These are phyloP conservation scores for Octomys mimax DNA, from an alignment of 2,797 vertebrate genomes.

Conservation along the genomic window DNA sequence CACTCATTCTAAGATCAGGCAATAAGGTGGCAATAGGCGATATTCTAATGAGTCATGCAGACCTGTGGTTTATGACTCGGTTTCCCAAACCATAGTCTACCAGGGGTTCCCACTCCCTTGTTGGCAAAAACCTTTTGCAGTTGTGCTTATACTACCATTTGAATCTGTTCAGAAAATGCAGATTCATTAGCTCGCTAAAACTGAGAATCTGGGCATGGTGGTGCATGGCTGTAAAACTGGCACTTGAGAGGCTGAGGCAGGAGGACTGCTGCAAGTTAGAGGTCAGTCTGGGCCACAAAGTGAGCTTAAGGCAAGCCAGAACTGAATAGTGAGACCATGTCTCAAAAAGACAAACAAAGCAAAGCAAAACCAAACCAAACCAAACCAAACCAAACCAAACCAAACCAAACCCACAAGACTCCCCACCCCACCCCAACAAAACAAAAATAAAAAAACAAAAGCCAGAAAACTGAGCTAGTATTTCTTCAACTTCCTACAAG, in stretches of 20 bases:
- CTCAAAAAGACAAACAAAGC: background rate
- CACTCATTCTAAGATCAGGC: background rate
- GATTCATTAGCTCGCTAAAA: slow-evolving; percentile 39
- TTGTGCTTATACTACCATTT: slow-evolving; percentile 8
- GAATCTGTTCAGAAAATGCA: slow-evolving; percentile 29
- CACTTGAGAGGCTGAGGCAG: background rate
- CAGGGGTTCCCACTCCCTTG: slow-evolving; percentile 28
- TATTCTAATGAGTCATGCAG: background rate
- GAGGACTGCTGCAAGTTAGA: background rate
- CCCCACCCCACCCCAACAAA: too few species aligned
- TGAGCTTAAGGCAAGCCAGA: background rate
- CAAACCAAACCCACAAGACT: too few species aligned
- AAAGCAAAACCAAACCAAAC: background rate
- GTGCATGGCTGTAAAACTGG: background rate
- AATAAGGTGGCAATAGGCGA: background rate
- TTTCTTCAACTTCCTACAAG: slow-evolving; percentile 46
- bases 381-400: background rate
- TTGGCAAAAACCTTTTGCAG: background rate
- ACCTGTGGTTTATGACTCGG: background rate
- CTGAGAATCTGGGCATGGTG: background rate
- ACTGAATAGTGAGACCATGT: background rate
- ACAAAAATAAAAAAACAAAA: too few species aligned
- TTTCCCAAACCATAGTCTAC: background rate
- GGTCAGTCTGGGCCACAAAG: too few species aligned
- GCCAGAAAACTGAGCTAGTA: background rate